phyloP scores from a whole-genome alignment of 2,113 vertebrate species.

The Chaetura pelagica region DNA sequence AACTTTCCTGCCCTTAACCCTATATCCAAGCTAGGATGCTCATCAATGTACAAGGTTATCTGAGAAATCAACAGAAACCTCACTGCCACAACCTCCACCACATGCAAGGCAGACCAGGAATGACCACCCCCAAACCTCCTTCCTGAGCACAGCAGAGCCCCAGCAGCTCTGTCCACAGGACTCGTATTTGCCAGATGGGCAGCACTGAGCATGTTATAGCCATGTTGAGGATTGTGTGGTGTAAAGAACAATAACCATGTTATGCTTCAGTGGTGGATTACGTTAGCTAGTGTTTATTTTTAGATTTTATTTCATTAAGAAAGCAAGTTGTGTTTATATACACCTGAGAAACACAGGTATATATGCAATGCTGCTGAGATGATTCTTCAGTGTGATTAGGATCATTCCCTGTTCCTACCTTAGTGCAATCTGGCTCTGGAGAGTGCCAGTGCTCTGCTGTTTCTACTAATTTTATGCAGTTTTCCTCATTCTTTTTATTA shows the following conservation, averaged over 20 bases:
- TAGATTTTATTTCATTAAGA: neutral
- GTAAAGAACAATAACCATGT: neutral
- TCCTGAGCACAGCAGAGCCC: neutral
- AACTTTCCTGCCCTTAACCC: neutral
- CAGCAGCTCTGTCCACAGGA: neutral
- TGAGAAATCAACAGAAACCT: neutral
- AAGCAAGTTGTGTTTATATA: neutral
- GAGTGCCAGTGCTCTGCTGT: neutral
- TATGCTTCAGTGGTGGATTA: neutral
- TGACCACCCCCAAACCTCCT: neutral
- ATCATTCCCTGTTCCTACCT: neutral
- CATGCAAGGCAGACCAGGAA: neutral
- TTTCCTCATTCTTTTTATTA: neutral
- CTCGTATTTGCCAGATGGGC: neutral
- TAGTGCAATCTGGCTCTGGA: neutral
- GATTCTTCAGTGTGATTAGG: neutral
- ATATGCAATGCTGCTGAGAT: neutral
- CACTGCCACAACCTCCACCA: neutral
- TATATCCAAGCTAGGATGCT: neutral
- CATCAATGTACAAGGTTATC: neutral
- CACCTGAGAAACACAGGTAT: neutral
- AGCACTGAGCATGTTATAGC: fast-evolving
- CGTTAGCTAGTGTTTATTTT: neutral
- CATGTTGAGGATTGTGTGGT: fast-evolving
- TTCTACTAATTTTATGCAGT: neutral